Percentiles rank a stretch among this genome's conserved stretches.
Evolutionary conservation across 2,113 vertebrate species (phyloP).

Genomic region (Cynoglossus semilaevis): DNA sequence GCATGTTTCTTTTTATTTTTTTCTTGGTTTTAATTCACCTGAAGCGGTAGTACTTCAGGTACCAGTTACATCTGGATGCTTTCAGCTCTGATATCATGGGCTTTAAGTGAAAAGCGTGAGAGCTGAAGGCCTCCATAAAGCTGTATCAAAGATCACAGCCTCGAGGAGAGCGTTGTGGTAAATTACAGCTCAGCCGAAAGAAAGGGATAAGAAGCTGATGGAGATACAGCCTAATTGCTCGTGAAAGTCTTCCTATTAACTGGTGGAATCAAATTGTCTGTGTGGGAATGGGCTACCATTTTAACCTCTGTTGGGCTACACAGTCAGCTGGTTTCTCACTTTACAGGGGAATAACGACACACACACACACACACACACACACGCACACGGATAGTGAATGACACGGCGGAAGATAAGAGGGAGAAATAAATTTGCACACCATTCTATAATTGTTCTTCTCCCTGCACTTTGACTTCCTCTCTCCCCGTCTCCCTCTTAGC

Average conservation of each 20-base stretch:
- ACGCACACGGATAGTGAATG: neutral
- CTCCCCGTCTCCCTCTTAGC: slow-evolving; percentile 37
- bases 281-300: slow-evolving; percentile 52
- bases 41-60: no score
- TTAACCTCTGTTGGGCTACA: slow-evolving; percentile 40
- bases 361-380: slow-evolving; percentile 7
- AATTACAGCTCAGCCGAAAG: slow-evolving; percentile 46
- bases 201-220: slow-evolving; percentile 29
- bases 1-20: no score
- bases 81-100: slow-evolving; percentile 17
- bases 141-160: slow-evolving; percentile 48
- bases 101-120: slow-evolving; percentile 34
- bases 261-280: slow-evolving; percentile 48
- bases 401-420: neutral
- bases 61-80: slow-evolving; percentile 9
- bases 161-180: slow-evolving; percentile 46
- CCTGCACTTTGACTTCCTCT: slow-evolving; percentile 20
- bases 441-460: slow-evolving; percentile 3
- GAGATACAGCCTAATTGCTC: slow-evolving; percentile 53
- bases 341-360: slow-evolving; percentile 36
- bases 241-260: slow-evolving; percentile 46
- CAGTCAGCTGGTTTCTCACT: slow-evolving; percentile 3
- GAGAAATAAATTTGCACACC: slow-evolving; percentile 1
- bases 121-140: slow-evolving; percentile 27
- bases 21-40: no score